A percentile compares a stretch with the other conserved stretches of the same genome.
Evolutionary conservation across 2,113 vertebrate genomes (phyloP).

Genomic region (Reinhardtius hippoglossoides): DNA sequence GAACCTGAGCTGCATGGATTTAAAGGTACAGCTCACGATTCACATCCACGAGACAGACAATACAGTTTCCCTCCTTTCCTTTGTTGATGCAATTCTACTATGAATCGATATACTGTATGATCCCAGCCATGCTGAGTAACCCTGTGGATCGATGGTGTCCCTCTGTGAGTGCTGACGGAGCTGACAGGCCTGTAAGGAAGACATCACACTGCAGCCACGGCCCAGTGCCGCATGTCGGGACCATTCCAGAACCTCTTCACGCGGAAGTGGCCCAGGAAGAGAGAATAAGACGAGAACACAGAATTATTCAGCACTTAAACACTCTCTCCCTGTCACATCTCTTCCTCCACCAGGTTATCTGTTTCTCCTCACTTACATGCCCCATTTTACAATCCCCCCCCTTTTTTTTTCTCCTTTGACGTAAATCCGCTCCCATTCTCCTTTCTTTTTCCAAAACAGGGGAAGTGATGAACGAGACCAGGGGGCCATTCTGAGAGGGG

Average conservation of each 20-base stretch:
- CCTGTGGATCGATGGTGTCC: slow-evolving; percentile 34
- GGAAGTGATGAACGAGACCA: slow-evolving; percentile 46
- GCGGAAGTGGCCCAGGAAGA: slow-evolving; percentile 1
- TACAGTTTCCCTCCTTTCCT: not conserved
- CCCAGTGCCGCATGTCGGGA: slow-evolving; percentile 16
- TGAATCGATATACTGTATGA: slow-evolving; percentile 16
- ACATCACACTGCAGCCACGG: slow-evolving; percentile 28
- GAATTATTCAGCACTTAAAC: slow-evolving; percentile 27
- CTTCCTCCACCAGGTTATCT: slow-evolving; percentile 17
- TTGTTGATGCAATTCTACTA: slow-evolving; percentile 10
- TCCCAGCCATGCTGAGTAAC: slow-evolving; percentile 5
- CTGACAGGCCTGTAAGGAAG: slow-evolving; percentile 34
- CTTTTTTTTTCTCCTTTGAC: slow-evolving; percentile 35
- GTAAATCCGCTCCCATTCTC: slow-evolving; percentile 41
- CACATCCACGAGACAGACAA: not conserved
- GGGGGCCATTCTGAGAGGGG: slow-evolving; percentile 41
- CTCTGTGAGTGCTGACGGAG: slow-evolving; percentile 30
- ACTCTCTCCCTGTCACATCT: not conserved
- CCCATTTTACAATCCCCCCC: slow-evolving; percentile 35
- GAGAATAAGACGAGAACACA: slow-evolving; percentile 37
- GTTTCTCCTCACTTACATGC: slow-evolving; percentile 21
- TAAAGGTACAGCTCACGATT: slow-evolving; percentile 13
- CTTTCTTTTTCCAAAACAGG: slow-evolving; percentile 30
- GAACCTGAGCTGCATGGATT: slow-evolving; percentile 7
- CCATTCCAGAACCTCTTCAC: slow-evolving; percentile 24